Evolutionary conservation across 2,113 vertebrate genomes (phyloP), one percentile per base, ranked within the genome.

Genomic region (Psophia crepitans): DNA sequence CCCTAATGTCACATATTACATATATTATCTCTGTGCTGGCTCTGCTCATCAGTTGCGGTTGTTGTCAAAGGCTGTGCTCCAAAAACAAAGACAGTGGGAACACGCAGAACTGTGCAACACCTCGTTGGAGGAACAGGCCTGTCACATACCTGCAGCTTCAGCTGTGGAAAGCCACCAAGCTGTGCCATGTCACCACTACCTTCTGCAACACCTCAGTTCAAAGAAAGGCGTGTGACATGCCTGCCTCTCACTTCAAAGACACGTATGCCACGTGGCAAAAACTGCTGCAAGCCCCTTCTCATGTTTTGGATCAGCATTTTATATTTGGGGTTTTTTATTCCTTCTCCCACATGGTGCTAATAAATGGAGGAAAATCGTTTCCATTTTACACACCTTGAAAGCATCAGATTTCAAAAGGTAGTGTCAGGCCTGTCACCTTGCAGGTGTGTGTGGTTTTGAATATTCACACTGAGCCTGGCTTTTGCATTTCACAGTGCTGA

Each of bases 211-310:
- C 85, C 89, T 95, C 92, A 41, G 96, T 97, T 97, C 96, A 97
- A 97, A 97, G 96, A 95, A 96, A 90, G 65, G 75, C 75, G 84
- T 75, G 76, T 96, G 96, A 97, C 94, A 30, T 60, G 51, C 79
- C 90, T 96, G 96, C 87, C 78, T 97, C 93, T 96, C 89, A 74
- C 93, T 97, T 97, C 97, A 97, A 97, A 97, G 96, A 94, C 54
- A 87, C 5, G 27, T 84, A 87, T 80, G 58, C 81, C 14, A 19
- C 6, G 1, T 77, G 90, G 90, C 85, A 96, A 95, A 95, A 96
- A 35, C 66, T 79, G 49, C 89, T 93, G 66, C 73, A 96, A 96
- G 35, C 37, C 73, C 49, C 39, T 90, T 94, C 94, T 97, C 80
- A 30, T 94, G 91, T 89, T 95, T 92, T 75, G 87, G 65, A 97